Base-by-base conservation (phyloP, 2,113 vertebrate genomes). In the Plecotus auritus region DNA sequence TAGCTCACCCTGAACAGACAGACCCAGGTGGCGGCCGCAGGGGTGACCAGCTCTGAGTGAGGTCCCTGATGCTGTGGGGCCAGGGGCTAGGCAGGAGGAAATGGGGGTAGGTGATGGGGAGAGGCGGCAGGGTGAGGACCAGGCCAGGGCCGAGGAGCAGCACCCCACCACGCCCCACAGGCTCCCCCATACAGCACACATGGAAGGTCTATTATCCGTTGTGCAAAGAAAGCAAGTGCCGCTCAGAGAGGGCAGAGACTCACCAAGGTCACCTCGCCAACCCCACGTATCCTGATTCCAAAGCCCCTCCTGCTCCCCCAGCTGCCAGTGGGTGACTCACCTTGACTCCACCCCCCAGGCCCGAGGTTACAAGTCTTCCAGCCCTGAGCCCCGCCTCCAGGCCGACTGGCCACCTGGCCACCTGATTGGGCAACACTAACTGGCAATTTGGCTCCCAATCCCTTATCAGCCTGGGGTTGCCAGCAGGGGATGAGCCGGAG, bases 161-260 rank as follows among this genome's bases (percentile, higher is more conserved):
- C n/a, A 4, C 40, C 72, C 64, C 73, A 47, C 14, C 7, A 11
- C 0, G 0, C 5, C 67, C 49, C 3, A 0, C 9, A 0, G 78
- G 72, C 51, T 42, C 30, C 78, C 59, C 83, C 28, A 4, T 1
- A 6, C 22, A 3, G 59, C 13, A n/a, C 82, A 8, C 0, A 0
- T 1, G 13, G 9, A 51, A 40, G n/a, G 28, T 1, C 86, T 37
- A 0, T 0, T 0, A 0, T 2, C 47, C 1, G 1, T 7, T 7
- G 28, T 45, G 9, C 45, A 26, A 26, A 9, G 13, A 45, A 17
- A n/a, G 49, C 6, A 1, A 0, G 13, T 6, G 10, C 35, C 26
- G 56, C n/a, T 17, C 1, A 13, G 18, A 26, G 37, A 30, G 28
- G 30, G 20, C 10, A 12, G 42, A 67, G 59, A 12, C 26, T 16